Evolutionary conservation across 2,113 vertebrate genomes (phyloP).

Genomic region (Protobothrops mucrosquamatus): DNA sequence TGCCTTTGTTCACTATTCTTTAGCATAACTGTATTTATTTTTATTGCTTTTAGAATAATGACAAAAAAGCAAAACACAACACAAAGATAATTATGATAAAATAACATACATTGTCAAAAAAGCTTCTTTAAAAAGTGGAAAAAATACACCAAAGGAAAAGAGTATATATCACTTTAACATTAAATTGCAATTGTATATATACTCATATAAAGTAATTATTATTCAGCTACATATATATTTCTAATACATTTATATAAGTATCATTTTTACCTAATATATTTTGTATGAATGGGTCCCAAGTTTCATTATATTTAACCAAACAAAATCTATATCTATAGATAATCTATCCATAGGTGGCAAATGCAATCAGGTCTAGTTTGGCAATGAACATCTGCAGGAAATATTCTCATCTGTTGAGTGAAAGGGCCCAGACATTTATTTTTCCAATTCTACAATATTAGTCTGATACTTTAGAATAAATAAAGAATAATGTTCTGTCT

Average conservation of each 20-base stretch:
- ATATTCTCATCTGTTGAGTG: background rate
- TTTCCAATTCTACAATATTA: background rate
- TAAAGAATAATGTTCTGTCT: background rate
- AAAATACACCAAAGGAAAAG: background rate
- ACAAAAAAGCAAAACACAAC: background rate
- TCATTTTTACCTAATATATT: background rate
- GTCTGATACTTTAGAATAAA: too few species aligned
- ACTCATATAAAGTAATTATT: background rate
- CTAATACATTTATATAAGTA: background rate
- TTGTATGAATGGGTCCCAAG: background rate
- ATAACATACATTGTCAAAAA: background rate
- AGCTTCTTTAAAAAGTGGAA: background rate
- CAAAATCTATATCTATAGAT: background rate
- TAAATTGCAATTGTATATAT: background rate
- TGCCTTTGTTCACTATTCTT: background rate
- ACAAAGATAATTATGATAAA: background rate
- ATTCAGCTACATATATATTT: background rate
- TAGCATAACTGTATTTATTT: background rate
- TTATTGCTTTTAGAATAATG: background rate
- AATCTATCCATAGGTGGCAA: background rate
- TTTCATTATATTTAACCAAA: background rate
- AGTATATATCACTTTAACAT: background rate
- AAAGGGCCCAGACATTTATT: background rate
- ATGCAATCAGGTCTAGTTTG: background rate
- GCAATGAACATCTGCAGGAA: background rate